phyloP scores from a whole-genome alignment of 2,888 invertebrate species.

The Omphaloscelis lunosa region DNA sequence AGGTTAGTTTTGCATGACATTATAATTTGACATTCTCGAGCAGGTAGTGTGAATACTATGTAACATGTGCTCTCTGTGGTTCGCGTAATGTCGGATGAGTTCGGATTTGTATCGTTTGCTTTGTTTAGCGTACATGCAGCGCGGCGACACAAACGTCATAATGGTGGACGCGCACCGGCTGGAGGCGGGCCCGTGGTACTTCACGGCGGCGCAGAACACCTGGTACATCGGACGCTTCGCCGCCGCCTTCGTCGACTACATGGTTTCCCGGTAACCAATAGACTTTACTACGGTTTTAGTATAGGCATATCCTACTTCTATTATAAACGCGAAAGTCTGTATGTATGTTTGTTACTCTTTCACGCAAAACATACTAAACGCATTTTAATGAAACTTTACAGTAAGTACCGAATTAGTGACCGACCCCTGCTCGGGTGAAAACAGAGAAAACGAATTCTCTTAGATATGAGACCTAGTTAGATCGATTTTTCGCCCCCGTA shows the following conservation, averaged over 20 bases:
- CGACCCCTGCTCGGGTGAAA: too few relatives aligned
- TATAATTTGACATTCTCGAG: neutral
- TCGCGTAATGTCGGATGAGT: neutral
- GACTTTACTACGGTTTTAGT: neutral
- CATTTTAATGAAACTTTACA: neutral
- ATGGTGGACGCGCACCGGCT: slow-evolving; percentile 90
- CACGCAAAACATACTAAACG: neutral
- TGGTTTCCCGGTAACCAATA: slow-evolving; percentile 86
- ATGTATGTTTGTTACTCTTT: neutral
- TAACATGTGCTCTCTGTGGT: neutral
- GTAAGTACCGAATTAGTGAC: neutral
- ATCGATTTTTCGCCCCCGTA: too few relatives aligned
- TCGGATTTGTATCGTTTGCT: neutral
- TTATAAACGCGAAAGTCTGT: neutral
- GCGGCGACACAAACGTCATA: slow-evolving; percentile 91
- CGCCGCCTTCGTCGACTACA: slow-evolving; percentile 91
- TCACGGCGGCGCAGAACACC: slow-evolving; percentile 90
- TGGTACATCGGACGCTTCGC: slow-evolving; percentile 91
- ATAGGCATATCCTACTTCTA: neutral
- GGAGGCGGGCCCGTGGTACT: slow-evolving; percentile 92
- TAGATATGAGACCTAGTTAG: too few relatives aligned
- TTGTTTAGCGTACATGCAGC: slow-evolving; percentile 88
- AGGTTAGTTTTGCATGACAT: neutral
- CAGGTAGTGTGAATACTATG: neutral
- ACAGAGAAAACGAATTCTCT: too few relatives aligned